Conservation (phyloP, 2,888 invertebrate species). For the Ornithoptera alexandrae region DNA sequence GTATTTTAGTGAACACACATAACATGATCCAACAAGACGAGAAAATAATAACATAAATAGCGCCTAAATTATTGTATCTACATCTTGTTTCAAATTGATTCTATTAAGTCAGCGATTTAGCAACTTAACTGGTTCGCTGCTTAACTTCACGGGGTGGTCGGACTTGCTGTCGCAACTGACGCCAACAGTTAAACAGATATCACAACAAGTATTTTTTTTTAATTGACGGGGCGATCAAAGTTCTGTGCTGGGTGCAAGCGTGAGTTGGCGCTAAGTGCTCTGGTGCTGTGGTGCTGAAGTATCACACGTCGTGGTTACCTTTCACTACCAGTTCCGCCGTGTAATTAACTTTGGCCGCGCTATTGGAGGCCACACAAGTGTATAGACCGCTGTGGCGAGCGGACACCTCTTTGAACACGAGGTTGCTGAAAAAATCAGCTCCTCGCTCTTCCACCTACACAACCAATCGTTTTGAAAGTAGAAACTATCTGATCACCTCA, state of each 20-base stretch:
- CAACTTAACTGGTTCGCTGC: too few species aligned
- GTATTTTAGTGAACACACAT: too few species aligned
- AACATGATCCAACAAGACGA: too few species aligned
- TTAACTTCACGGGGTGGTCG: too few species aligned
- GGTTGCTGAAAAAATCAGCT: slow-evolving; percentile 87
- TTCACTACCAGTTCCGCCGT: slow-evolving; percentile 87
- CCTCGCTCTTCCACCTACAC: slow-evolving; percentile 84
- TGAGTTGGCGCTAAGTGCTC: slow-evolving; percentile 37
- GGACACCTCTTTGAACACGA: slow-evolving; percentile 87
- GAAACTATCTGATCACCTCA: slow-evolving; percentile 15
- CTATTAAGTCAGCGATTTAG: too few species aligned
- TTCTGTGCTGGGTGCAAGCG: slow-evolving; percentile 38
- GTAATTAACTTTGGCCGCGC: slow-evolving; percentile 86
- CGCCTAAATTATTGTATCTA: too few species aligned
- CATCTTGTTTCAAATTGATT: too few species aligned
- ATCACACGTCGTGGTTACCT: slow-evolving; percentile 71
- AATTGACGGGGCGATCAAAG: neutral
- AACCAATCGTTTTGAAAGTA: slow-evolving; percentile 44
- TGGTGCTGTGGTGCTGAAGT: slow-evolving; percentile 34
- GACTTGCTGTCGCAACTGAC: too few species aligned
- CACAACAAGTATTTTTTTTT: too few species aligned
- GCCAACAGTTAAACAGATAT: too few species aligned
- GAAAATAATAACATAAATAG: too few species aligned
- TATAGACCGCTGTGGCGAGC: slow-evolving; percentile 86
- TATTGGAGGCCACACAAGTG: slow-evolving; percentile 87